These are phyloP conservation scores for Synanceia verrucosa DNA, from an alignment of 2,797 vertebrate genomes.

Conservation along the genomic window DNA sequence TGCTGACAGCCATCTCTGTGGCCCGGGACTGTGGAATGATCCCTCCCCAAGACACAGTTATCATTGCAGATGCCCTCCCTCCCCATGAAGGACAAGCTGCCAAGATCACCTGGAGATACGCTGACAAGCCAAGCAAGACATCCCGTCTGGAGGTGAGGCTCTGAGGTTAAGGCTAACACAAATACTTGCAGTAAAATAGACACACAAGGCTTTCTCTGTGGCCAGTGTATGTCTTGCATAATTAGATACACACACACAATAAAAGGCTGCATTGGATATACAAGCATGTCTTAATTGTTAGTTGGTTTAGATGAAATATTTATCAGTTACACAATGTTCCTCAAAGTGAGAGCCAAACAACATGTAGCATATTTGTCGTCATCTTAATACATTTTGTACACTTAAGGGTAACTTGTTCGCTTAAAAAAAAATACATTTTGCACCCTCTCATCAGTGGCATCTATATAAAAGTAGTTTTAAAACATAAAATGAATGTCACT, in stretches of 20 bases:
- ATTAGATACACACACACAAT: neutral
- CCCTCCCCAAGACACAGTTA: conserved; percentile 92
- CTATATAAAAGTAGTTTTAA: neutral
- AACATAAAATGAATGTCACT: neutral
- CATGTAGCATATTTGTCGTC: neutral
- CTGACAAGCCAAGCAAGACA: conserved; percentile 86
- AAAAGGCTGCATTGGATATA: neutral
- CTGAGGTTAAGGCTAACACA: neutral
- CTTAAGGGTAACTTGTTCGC: neutral
- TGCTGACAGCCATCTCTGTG: conserved; percentile 98
- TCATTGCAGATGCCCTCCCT: conserved; percentile 93
- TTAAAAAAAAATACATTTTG: neutral
- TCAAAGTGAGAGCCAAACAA: neutral
- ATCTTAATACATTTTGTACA: neutral
- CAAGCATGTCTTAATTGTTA: no score
- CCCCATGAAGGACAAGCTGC: conserved; percentile 94
- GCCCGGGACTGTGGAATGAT: conserved; percentile 99
- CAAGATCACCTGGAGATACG: conserved; percentile 96
- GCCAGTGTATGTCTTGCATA: no score
- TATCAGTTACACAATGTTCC: no score
- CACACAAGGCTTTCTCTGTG: neutral
- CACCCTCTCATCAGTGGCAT: no score
- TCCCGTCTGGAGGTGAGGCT: conserved; percentile 85
- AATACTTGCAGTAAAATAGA: neutral
- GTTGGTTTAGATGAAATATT: no score